Base-by-base conservation (phyloP, 2,797 vertebrate species). In the Enteromius radiatus region DNA sequence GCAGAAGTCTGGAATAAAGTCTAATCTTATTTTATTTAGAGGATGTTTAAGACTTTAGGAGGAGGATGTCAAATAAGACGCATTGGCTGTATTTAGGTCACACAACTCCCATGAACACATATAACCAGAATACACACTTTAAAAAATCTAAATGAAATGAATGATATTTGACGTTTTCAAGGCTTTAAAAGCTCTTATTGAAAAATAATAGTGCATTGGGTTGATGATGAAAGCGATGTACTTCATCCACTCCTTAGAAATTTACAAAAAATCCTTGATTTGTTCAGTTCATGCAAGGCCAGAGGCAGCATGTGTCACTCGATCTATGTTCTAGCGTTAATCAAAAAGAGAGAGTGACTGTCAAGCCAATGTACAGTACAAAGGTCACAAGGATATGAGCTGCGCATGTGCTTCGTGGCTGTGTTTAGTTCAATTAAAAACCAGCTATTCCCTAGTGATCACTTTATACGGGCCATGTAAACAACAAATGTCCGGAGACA, bases 291-390 rank as follows among this genome's bases (percentile, higher is more conserved):
- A 47, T 23, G 19, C 69, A 59, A 85, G 77, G 70, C 70, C 31
- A 47, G 71, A 59, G 65, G 71, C 59, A 65, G 21, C 26, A n/a
- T 87, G 70, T 71, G n/a, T 75, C 67, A 84, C 64, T 68, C 43
- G 41, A 56, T 64, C 41, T 43, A n/a, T 65, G 21, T 26, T 59
- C 59, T 33, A 76, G 70, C 19, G 28, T 80, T 73, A 85, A n/a
- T 23, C 28, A 26, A 73, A 81, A 38, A 67, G 52, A 67, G 41
- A 28, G 49, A 83, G 23, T 15, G 47, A 76, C 69, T 73, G 45
- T 41, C 12, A 65, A 47, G 54, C 4, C 45, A 6, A 36, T 64
- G 76, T 68, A 71, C 5, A 76, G 76, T 68, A 71, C 26, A 52
- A 15, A 23, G 64, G 23, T 83, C 49, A 65, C 2, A 10, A 77